Percentiles rank a stretch among this genome's conserved stretches.
Evolutionary conservation across 1,140 invertebrate species (phyloP).

Genomic region (Venturia canescens): DNA sequence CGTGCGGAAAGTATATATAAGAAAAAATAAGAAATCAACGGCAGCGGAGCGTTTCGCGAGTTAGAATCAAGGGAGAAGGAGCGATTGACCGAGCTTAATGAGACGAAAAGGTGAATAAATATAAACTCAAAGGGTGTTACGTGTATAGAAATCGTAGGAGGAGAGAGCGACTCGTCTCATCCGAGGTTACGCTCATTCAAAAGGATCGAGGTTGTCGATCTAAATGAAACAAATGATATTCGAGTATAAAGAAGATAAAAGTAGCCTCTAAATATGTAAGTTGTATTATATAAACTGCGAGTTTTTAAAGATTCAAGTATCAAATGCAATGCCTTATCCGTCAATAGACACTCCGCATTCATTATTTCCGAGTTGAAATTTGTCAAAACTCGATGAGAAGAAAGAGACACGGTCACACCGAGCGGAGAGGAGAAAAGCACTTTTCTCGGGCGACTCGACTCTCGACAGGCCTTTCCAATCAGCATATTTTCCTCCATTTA

Average conservation of each 20-base stretch:
- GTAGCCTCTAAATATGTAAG: slow-evolving; percentile 3
- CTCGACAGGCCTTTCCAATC: slow-evolving; percentile 1
- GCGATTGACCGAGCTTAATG: slow-evolving; percentile 40
- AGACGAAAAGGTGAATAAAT: not conserved
- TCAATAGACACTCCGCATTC: slow-evolving; percentile 51
- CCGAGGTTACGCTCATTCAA: too few relatives aligned
- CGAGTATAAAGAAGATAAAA: slow-evolving; percentile 24
- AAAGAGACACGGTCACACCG: too few relatives aligned
- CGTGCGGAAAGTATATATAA: slow-evolving; percentile 27
- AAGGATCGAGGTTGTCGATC: too few relatives aligned
- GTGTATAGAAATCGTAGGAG: slow-evolving; percentile 1
- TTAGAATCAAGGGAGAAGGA: slow-evolving; percentile 1
- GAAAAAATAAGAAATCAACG: slow-evolving; percentile 16
- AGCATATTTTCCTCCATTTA: not conserved
- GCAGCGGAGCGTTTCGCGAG: slow-evolving; percentile 5
- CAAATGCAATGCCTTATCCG: slow-evolving; percentile 67
- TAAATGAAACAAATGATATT: too few relatives aligned
- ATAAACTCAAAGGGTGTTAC: not conserved
- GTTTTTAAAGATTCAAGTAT: slow-evolving; percentile 59
- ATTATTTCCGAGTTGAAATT: slow-evolving; percentile 43
- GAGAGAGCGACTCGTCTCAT: not conserved
- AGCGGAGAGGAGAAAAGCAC: not conserved
- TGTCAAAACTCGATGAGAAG: not conserved
- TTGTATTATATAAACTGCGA: slow-evolving; percentile 30
- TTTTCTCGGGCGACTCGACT: not conserved